A percentile compares a stretch with the other conserved stretches of the same genome.
phyloP scores from a whole-genome alignment of 2,888 invertebrate genomes.

The Ptilodon capucinus region DNA sequence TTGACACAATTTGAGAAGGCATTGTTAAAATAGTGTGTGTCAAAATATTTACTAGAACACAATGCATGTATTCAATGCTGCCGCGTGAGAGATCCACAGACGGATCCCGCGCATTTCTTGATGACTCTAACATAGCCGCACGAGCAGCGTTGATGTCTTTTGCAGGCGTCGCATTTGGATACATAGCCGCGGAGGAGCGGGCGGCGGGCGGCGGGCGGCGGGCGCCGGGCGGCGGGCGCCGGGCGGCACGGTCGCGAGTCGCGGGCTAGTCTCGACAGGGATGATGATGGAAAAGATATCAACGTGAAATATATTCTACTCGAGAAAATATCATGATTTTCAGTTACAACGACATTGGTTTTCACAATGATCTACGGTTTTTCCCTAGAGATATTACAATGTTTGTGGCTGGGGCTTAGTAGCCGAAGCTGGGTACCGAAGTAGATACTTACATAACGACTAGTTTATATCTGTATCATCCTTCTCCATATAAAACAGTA shows the following conservation, averaged over 20 bases:
- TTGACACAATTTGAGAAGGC: conserved; percentile 10
- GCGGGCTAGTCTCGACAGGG: not conserved
- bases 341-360: too few species aligned
- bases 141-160: conserved; percentile 43
- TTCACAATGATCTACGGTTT: too few species aligned
- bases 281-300: conserved; percentile 7
- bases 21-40: conserved; percentile 9
- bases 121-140: not conserved
- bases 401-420: too few species aligned
- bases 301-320: conserved; percentile 1
- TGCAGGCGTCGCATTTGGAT: conserved; percentile 15
- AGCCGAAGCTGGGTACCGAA: too few species aligned
- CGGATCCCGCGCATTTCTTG: not conserved
- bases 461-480: too few species aligned
- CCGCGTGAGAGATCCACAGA: conserved; percentile 3
- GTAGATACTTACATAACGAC: too few species aligned
- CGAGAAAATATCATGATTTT: too few species aligned
- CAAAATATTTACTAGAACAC: not conserved
- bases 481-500: too few species aligned
- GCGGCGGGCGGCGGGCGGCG: too few species aligned
- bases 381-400: too few species aligned
- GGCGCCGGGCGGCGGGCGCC: not conserved
- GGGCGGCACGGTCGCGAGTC: too few species aligned
- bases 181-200: not conserved
- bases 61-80: not conserved